Percentiles rank a stretch among this genome's conserved stretches.
These are phyloP conservation scores for Cacoxenus indagator DNA, from an alignment of 2,888 invertebrate species.

Conservation along the genomic window DNA sequence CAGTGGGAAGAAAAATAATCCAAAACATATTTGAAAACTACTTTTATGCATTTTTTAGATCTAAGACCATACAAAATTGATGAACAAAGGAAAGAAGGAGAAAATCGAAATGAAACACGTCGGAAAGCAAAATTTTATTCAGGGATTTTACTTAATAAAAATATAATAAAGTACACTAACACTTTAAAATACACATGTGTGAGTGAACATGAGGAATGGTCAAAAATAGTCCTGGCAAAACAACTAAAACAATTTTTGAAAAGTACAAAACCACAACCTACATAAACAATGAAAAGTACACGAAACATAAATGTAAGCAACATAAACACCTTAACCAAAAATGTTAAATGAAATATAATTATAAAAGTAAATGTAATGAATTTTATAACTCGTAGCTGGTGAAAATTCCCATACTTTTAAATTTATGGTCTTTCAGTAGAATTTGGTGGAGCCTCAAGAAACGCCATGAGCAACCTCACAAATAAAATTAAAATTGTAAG, in stretches of 20 bases:
- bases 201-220: slow-evolving; percentile 14
- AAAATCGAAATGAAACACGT: slow-evolving; percentile 46
- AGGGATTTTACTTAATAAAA: slow-evolving; percentile 58
- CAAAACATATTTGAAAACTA: slow-evolving; percentile 46
- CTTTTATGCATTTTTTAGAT: slow-evolving; percentile 62
- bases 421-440: background rate
- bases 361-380: background rate
- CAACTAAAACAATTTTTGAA: slow-evolving; percentile 50
- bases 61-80: slow-evolving; percentile 35
- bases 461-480: background rate
- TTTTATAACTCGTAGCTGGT: background rate
- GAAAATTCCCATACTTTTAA: background rate
- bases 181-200: too few relatives aligned
- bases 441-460: background rate
- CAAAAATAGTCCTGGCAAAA: slow-evolving; percentile 41
- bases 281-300: slow-evolving; percentile 34
- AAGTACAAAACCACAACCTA: slow-evolving; percentile 54
- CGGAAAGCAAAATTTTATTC: slow-evolving; percentile 66
- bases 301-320: slow-evolving; percentile 35
- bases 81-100: slow-evolving; percentile 15
- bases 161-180: slow-evolving; percentile 30
- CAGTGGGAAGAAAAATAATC: slow-evolving; percentile 42
- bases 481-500: slow-evolving; percentile 1
- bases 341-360: background rate
- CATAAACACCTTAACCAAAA: slow-evolving; percentile 1